Base-by-base conservation (phyloP, 1,140 invertebrate species). In the Pinna nobilis region DNA sequence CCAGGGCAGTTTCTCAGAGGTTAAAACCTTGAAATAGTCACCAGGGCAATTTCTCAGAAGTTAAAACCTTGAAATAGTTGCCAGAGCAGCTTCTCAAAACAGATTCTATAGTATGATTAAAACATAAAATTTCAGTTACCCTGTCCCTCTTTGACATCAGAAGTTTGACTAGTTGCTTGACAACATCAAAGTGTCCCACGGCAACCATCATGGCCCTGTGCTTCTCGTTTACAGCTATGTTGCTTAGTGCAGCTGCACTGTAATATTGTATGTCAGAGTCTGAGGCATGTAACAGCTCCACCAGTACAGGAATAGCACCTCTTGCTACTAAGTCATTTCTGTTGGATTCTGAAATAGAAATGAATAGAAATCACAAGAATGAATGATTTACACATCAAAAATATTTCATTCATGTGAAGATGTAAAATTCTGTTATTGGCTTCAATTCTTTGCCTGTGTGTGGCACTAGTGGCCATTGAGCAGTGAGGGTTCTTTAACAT, bases 141-240 rank as follows among this genome's bases (percentile, higher is more conserved):
- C 71, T 80, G 65, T 84, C 84, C 37, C 57, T 77, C 41, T 75
- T 76, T 35, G 76, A 74, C 3, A 49, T 57, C 13, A 84, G 49
- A 4, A 86, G 63, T 47, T 63, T 66, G 15, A 86, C 82, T 28
- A 84, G 68, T 30, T 79, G 74, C 35, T 65, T 60, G 13, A 84
- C 74, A 11, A 86, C 68, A 70, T 84, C 84, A 55, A 75, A 76
- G 53, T 82, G 72, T n/a, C 84, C 84, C 18, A 86, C 72, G n/a
- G 82, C 83, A 2, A 82, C 77, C 80, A 86, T 84, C 80, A 86
- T 80, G 11, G 79, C 69, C 3, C 84, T 70, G 59, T 86, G 83
- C 80, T 82, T 83, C 25, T 82, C 79, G n/a, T 79, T 81, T 47
- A 86, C 79, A 25, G 83, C 84, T 0, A 86, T 47, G 64, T 86